Conservation (phyloP, 2,113 vertebrate genomes). For the Naja naja region DNA sequence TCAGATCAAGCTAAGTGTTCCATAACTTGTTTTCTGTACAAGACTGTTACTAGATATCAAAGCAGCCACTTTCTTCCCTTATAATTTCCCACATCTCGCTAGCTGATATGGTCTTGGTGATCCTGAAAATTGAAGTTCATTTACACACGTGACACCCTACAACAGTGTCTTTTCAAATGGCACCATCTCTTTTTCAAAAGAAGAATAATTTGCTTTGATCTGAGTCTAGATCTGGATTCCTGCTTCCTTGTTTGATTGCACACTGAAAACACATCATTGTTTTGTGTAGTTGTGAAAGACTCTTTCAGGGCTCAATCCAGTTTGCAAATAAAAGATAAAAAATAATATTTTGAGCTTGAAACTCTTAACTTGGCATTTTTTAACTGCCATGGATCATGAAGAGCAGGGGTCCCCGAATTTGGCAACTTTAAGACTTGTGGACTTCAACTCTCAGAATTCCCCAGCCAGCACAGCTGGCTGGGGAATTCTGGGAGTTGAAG, state of each 20-base stretch:
- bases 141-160: neutral
- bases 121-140: neutral
- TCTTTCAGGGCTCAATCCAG: neutral
- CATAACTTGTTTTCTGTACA: neutral
- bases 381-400: too few relatives aligned
- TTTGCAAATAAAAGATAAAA: neutral
- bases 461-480: too few relatives aligned
- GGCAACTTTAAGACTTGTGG: too few relatives aligned
- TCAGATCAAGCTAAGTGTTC: neutral
- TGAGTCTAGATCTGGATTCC: neutral
- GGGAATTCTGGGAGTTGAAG: too few relatives aligned
- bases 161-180: neutral
- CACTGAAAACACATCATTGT: neutral
- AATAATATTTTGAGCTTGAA: neutral
- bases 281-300: neutral
- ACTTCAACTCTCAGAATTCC: too few relatives aligned
- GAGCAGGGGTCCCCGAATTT: too few relatives aligned
- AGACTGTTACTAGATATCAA: neutral
- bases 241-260: neutral
- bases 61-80: neutral
- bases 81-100: neutral
- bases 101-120: neutral
- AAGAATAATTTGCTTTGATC: neutral
- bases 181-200: neutral
- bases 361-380: neutral